phyloP scores from a whole-genome alignment of 2,113 vertebrate genomes.

The Xenopus tropicalis region UCB_Xtro_10.0 CM004451.2:77442501-77443000 shows the following conservation, averaged over 20 bases:
- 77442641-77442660: conserved; percentile 6
- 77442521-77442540: too few species aligned
- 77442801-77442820: neutral
- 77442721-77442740: neutral
- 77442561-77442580: too few species aligned
- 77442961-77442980: neutral
- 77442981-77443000: too few species aligned
- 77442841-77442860: neutral
- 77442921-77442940: neutral
- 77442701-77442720: conserved; percentile 15
- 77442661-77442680: conserved; percentile 18
- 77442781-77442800: neutral
- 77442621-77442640: neutral
- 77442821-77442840: neutral
- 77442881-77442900: neutral
- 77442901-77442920: neutral
- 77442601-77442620: neutral
- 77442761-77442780: neutral
- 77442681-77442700: conserved; percentile 14
- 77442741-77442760: neutral
- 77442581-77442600: neutral
- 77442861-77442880: neutral
- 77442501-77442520: too few species aligned
- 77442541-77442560: too few species aligned
- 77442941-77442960: neutral